Percentiles rank a stretch among this genome's conserved stretches.
phyloP scores from a whole-genome alignment of 2,113 vertebrate genomes.

The Bufo bufo region DNA sequence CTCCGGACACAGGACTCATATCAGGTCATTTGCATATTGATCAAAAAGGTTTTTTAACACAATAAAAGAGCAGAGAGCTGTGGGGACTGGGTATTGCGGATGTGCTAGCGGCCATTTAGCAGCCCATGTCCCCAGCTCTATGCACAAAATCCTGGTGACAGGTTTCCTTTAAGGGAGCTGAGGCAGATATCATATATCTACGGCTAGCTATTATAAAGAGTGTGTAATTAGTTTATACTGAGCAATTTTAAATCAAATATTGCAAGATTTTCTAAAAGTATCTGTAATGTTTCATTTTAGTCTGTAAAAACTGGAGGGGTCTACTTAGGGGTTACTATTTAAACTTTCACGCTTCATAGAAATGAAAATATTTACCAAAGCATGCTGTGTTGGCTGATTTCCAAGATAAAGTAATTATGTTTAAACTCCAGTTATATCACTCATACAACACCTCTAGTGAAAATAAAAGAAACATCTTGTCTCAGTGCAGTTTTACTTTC shows the following conservation, averaged over 20 bases:
- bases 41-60: too few species aligned
- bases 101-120: too few species aligned
- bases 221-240: background rate
- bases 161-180: background rate
- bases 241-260: background rate
- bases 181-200: background rate
- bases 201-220: background rate
- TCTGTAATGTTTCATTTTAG: background rate
- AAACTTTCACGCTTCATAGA: background rate
- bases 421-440: background rate
- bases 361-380: conserved; percentile 28
- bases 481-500: background rate
- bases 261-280: background rate
- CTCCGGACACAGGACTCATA: too few species aligned
- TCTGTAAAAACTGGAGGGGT: background rate
- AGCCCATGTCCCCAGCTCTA: too few species aligned
- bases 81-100: too few species aligned
- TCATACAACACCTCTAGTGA: conserved; percentile 20
- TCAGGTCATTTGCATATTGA: too few species aligned
- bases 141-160: too few species aligned
- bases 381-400: background rate
- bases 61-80: too few species aligned
- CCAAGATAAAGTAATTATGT: conserved; percentile 17
- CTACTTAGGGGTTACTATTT: background rate
- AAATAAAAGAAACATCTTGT: conserved; percentile 7